Evolutionary conservation across 2,888 invertebrate genomes (phyloP).

Genomic region (Cerastoderma edule): DNA sequence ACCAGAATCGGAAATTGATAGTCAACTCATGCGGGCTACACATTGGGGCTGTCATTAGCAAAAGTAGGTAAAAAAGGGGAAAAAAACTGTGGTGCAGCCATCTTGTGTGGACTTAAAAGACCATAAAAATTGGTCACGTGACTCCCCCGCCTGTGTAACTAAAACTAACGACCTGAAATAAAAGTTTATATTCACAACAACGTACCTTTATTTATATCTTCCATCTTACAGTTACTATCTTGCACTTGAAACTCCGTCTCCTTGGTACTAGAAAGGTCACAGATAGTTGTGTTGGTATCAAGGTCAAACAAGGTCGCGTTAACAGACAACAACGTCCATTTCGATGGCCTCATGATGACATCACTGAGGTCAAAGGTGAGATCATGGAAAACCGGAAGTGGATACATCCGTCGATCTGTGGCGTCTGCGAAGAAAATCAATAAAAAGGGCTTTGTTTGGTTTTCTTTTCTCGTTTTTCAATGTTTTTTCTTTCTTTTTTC

Average conservation of each 20-base stretch:
- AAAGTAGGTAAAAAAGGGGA: not conserved
- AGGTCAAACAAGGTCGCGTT: slow-evolving; percentile 4
- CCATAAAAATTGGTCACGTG: not conserved
- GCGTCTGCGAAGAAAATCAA: no score
- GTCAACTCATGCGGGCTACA: not conserved
- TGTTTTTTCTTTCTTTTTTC: no score
- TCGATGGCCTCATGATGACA: slow-evolving; percentile 10
- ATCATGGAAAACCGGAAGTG: slow-evolving; percentile 18
- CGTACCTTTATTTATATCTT: not conserved
- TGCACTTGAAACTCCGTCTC: not conserved
- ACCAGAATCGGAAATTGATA: no score
- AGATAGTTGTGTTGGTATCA: not conserved
- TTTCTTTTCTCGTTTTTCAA: no score
- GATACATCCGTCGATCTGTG: not conserved
- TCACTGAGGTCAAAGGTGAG: slow-evolving; percentile 7
- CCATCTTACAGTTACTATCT: not conserved
- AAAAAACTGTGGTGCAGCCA: not conserved
- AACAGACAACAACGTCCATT: not conserved
- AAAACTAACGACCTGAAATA: no score
- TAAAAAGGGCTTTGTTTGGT: no score
- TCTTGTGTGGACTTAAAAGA: not conserved
- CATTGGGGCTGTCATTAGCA: not conserved
- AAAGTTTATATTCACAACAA: not conserved
- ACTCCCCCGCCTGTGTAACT: not conserved
- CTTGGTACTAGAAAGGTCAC: not conserved